Conservation (phyloP, 2,888 invertebrate species). For the Tolmerus cingulatus region DNA sequence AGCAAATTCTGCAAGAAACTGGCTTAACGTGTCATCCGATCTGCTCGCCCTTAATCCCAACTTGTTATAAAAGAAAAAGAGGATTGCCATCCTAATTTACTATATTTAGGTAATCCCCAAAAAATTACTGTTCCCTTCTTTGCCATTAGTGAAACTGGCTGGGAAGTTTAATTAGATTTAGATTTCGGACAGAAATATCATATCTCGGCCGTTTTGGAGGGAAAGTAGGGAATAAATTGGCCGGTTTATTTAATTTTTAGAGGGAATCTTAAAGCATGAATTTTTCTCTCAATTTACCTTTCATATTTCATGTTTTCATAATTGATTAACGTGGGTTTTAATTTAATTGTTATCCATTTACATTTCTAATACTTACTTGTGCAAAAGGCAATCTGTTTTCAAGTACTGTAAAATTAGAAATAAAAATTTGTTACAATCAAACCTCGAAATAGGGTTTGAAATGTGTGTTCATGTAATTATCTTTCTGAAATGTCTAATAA, state of each 20-base stretch:
- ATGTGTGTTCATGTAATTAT: too few relatives aligned
- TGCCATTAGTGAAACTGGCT: background rate
- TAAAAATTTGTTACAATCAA: too few relatives aligned
- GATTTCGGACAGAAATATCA: background rate
- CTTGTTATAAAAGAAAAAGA: background rate
- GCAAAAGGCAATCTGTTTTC: too few relatives aligned
- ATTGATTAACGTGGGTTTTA: background rate
- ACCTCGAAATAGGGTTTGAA: too few relatives aligned
- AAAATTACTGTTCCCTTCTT: background rate
- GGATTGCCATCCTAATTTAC: background rate
- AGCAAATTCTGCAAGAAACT: background rate
- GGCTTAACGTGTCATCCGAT: background rate
- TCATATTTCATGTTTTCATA: background rate
- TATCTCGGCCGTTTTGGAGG: background rate
- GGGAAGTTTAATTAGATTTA: background rate
- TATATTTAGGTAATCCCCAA: background rate
- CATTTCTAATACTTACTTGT: background rate
- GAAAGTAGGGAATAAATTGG: background rate
- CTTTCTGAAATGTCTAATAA: too few relatives aligned
- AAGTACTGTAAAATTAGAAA: too few relatives aligned
- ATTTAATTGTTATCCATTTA: background rate
- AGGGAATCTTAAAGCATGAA: background rate
- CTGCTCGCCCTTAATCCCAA: background rate
- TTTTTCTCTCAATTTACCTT: background rate
- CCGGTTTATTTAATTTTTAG: background rate